Conservation (phyloP, 2,888 invertebrate species). For the Helicoverpa assulta region DNA sequence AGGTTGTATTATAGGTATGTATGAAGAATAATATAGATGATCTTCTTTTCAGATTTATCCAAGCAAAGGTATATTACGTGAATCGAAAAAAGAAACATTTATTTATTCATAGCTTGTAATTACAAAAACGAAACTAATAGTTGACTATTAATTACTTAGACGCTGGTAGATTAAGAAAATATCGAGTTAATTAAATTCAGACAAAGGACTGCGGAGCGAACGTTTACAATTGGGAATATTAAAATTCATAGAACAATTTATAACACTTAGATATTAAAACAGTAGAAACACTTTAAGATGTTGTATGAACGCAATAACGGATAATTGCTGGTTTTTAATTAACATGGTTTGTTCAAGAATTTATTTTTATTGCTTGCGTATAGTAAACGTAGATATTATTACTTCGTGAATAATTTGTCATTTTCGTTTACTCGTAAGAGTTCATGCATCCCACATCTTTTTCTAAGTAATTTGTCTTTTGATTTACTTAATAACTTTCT, state of each 20-base stretch:
- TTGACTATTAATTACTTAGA: slow-evolving; percentile 42
- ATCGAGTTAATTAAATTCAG: slow-evolving; percentile 45
- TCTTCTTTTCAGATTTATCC: too few species aligned
- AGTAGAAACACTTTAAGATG: slow-evolving; percentile 35
- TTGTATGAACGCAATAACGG: slow-evolving; percentile 36
- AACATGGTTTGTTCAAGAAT: slow-evolving; percentile 25
- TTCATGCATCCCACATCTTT: too few species aligned
- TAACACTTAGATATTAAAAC: slow-evolving; percentile 40
- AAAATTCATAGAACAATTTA: slow-evolving; percentile 46
- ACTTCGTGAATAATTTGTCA: too few species aligned
- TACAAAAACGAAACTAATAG: slow-evolving; percentile 29
- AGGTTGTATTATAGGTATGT: too few species aligned
- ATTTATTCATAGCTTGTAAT: slow-evolving; percentile 9
- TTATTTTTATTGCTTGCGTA: too few species aligned
- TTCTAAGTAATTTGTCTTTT: not conserved
- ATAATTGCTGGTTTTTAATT: slow-evolving; percentile 31
- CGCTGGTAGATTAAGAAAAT: slow-evolving; percentile 42
- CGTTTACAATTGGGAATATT: slow-evolving; percentile 45
- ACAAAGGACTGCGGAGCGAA: slow-evolving; percentile 40
- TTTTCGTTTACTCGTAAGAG: too few species aligned
- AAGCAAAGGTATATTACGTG: too few species aligned
- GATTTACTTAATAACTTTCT: slow-evolving; percentile 8
- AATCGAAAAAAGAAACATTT: not conserved
- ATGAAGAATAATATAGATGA: too few species aligned
- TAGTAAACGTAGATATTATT: too few species aligned